Conservation (phyloP, 2,113 vertebrate genomes). For the Leucopternis melanops region DNA sequence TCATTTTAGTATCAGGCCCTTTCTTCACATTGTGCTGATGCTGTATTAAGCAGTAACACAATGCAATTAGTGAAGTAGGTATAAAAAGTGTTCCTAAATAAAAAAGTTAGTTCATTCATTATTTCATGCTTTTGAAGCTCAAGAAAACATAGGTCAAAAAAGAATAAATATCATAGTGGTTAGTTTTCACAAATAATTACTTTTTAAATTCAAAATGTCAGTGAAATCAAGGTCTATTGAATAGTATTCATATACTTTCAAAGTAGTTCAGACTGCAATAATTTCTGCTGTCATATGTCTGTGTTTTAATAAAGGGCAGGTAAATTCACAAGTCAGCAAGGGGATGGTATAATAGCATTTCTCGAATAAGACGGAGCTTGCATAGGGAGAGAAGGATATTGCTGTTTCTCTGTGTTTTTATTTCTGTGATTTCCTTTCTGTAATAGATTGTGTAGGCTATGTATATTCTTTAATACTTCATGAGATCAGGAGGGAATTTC, state of each 20-base stretch:
- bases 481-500: neutral
- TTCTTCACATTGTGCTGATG: neutral
- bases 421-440: neutral
- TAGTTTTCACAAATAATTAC: constrained; percentile 31
- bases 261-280: neutral
- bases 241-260: neutral
- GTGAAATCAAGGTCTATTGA: neutral
- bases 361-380: neutral
- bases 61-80: neutral
- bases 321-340: constrained; percentile 39
- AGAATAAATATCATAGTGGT: neutral
- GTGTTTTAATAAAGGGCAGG: constrained; percentile 30
- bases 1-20: neutral
- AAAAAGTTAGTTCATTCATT: neutral
- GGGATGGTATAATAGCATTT: neutral
- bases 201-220: neutral
- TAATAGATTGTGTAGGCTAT: neutral
- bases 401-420: neutral
- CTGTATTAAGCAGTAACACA: neutral
- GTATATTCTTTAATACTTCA: neutral
- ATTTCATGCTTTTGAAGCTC: neutral
- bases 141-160: neutral
- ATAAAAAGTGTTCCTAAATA: neutral
- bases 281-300: constrained; percentile 31
- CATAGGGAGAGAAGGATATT: neutral